Percentiles rank a stretch among this genome's conserved stretches.
Conservation (phyloP, 2,888 invertebrate genomes). For the Thymelicus sylvestris region DNA sequence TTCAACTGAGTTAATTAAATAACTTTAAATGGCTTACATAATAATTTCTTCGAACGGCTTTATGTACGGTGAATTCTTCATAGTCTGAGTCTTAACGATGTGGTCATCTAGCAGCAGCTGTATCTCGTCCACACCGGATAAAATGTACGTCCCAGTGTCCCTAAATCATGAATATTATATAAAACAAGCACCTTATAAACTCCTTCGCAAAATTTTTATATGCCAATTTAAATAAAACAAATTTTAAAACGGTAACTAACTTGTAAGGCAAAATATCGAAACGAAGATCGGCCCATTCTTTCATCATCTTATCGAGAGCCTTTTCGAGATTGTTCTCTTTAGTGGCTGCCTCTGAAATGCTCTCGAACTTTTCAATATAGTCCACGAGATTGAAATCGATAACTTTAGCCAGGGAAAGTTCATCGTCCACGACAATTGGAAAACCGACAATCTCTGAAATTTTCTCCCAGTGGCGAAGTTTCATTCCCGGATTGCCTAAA, state of each 20-base stretch:
- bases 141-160: constrained; percentile 95
- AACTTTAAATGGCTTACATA: constrained; percentile 79
- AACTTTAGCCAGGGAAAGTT: constrained; percentile 92
- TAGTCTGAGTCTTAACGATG: constrained; percentile 97
- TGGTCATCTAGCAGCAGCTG: constrained; percentile 97
- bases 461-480: constrained; percentile 96
- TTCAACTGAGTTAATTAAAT: no score
- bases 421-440: constrained; percentile 93
- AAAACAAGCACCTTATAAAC: not conserved
- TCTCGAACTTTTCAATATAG: constrained; percentile 94
- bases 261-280: constrained; percentile 90
- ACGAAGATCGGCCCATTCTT: constrained; percentile 94
- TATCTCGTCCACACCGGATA: constrained; percentile 96
- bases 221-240: not conserved
- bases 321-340: constrained; percentile 97
- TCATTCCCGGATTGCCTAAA: constrained; percentile 97
- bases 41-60: constrained; percentile 96
- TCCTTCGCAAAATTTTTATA: not conserved
- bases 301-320: constrained; percentile 94
- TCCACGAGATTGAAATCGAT: constrained; percentile 96
- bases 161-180: constrained; percentile 63
- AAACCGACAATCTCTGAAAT: constrained; percentile 98
- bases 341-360: constrained; percentile 96
- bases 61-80: constrained; percentile 98
- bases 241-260: constrained; percentile 59